Evolutionary conservation across 2,797 vertebrate genomes (phyloP).

Genomic region (Eospalax fontanierii): DNA sequence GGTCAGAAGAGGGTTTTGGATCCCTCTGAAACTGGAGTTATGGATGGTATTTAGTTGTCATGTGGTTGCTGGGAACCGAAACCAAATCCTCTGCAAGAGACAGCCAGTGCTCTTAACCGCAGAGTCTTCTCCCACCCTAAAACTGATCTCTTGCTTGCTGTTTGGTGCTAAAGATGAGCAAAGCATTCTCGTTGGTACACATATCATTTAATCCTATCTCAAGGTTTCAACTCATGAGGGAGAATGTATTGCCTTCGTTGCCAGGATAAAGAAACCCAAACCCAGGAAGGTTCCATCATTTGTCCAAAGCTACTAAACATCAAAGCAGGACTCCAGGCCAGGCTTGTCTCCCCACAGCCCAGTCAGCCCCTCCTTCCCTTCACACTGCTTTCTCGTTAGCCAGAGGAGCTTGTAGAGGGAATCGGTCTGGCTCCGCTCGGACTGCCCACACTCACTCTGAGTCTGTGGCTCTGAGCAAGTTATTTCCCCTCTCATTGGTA

Average conservation of each 20-base stretch:
- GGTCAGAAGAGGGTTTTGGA: too few relatives aligned
- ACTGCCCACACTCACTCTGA: neutral
- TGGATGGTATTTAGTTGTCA: too few relatives aligned
- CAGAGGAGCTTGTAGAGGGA: neutral
- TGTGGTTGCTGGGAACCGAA: too few relatives aligned
- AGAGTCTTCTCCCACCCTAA: too few relatives aligned
- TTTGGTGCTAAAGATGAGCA: neutral
- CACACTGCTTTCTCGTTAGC: neutral
- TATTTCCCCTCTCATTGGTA: neutral
- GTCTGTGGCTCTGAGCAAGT: neutral
- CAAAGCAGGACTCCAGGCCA: neutral
- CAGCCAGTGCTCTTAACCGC: too few relatives aligned
- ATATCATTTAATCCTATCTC: neutral
- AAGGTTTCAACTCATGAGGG: neutral
- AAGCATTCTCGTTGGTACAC: neutral
- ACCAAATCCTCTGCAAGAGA: too few relatives aligned
- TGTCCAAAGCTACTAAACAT: neutral
- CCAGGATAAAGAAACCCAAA: conserved; percentile 28
- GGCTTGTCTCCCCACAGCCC: neutral
- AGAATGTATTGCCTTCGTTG: conserved; percentile 31
- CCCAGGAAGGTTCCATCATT: neutral
- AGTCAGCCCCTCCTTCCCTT: neutral
- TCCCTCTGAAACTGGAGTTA: too few relatives aligned
- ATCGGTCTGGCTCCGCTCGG: neutral
- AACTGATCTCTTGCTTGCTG: neutral